These are phyloP conservation scores for Pelecanus crispus DNA, from an alignment of 2,113 vertebrate genomes.

Conservation along the genomic window DNA sequence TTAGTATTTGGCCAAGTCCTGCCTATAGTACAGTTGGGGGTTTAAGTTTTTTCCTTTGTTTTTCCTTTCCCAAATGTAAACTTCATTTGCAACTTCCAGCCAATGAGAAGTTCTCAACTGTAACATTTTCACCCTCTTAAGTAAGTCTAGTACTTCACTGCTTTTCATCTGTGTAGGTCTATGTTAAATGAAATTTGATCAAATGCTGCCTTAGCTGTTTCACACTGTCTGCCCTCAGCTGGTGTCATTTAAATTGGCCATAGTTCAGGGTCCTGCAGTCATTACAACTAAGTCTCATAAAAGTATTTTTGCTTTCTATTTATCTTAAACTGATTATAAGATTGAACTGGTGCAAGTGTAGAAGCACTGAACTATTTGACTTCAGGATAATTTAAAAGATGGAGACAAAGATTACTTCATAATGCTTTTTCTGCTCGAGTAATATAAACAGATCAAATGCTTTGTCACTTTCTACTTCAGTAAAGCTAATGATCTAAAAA, in stretches of 20 bases:
- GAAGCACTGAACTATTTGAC: not conserved
- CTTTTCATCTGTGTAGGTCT: not conserved
- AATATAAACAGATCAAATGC: not conserved
- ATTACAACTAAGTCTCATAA: not conserved
- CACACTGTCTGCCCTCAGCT: not conserved
- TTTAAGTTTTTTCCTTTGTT: not conserved
- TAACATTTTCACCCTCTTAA: not conserved
- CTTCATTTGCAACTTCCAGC: not conserved
- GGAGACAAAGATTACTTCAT: not conserved
- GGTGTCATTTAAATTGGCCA: not conserved
- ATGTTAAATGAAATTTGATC: not conserved
- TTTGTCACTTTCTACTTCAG: not conserved
- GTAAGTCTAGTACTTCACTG: not conserved
- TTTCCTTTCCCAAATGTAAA: not conserved
- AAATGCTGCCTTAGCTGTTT: not conserved
- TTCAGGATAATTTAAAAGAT: not conserved
- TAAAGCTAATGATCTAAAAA: not conserved
- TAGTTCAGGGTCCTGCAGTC: not conserved
- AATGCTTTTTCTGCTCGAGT: not conserved
- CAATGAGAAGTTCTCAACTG: not conserved
- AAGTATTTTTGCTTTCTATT: not conserved
- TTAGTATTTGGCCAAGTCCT: not conserved
- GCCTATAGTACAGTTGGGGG: fast-evolving
- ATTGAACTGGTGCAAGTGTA: not conserved
- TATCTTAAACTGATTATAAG: not conserved